Conservation (phyloP, 2,888 invertebrate genomes). For the Gari tellinella region DNA sequence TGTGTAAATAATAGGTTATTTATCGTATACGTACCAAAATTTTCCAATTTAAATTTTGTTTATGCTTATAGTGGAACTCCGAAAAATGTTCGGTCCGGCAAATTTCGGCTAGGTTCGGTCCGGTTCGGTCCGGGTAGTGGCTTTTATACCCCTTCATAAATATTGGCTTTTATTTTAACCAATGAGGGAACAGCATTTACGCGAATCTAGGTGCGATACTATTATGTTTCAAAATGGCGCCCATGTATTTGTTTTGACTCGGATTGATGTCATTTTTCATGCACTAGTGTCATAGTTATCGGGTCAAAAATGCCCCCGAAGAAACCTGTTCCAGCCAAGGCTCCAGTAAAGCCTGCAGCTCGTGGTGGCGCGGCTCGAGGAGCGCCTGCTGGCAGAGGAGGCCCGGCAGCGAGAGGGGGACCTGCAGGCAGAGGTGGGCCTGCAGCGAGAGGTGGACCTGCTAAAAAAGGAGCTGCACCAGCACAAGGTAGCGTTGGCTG, state of each 20-base stretch:
- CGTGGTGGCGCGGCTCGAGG: constrained; percentile 49
- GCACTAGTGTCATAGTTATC: too few species aligned
- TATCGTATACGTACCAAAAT: too few species aligned
- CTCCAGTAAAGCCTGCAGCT: constrained; percentile 50
- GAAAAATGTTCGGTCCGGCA: too few species aligned
- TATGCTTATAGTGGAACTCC: too few species aligned
- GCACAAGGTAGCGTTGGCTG: constrained; percentile 52
- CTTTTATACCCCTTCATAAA: too few species aligned
- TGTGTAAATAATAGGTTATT: too few species aligned
- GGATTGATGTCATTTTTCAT: too few species aligned
- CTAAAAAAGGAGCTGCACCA: constrained; percentile 44
- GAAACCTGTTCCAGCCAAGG: constrained; percentile 62
- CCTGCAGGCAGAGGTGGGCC: constrained; percentile 45
- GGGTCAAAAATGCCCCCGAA: constrained; percentile 72
- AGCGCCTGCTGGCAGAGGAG: constrained; percentile 47
- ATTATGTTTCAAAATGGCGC: constrained; percentile 65
- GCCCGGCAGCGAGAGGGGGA: constrained; percentile 48
- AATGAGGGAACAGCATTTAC: constrained; percentile 17
- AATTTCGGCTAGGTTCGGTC: too few species aligned
- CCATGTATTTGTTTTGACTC: too few species aligned
- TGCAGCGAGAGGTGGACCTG: constrained; percentile 53
- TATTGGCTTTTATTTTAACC: constrained; percentile 34
- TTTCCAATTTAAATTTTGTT: too few species aligned
- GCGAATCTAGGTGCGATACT: constrained; percentile 60
- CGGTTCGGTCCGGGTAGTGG: too few species aligned